phyloP scores from a whole-genome alignment of 2,888 invertebrate species.

The Calliphora vomitoria region DNA sequence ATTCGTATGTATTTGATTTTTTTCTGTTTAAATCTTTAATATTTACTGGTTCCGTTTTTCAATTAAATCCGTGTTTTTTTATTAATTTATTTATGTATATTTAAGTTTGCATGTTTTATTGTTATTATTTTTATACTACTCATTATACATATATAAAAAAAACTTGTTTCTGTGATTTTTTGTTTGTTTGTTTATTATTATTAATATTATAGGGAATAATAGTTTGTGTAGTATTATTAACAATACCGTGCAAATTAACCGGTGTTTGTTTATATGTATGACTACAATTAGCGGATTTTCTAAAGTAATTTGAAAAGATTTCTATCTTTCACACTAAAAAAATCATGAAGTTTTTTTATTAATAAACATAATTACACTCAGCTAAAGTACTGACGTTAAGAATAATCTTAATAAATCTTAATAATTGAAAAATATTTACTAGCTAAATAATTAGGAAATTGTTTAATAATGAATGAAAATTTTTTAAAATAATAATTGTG shows the following conservation, averaged over 20 bases:
- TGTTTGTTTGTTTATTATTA: slow-evolving; percentile 44
- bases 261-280: slow-evolving; percentile 20
- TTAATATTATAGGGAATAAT: slow-evolving; percentile 35
- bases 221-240: slow-evolving; percentile 45
- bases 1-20: slow-evolving; percentile 17
- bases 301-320: neutral
- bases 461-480: slow-evolving; percentile 38
- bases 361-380: neutral
- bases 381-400: neutral
- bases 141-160: neutral
- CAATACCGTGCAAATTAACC: slow-evolving; percentile 60
- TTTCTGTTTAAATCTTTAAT: slow-evolving; percentile 9
- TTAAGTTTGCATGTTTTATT: slow-evolving; percentile 53
- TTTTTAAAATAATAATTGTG: too few species aligned
- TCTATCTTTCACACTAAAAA: slow-evolving; percentile 1
- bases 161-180: slow-evolving; percentile 64
- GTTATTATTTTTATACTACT: slow-evolving; percentile 31
- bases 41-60: slow-evolving; percentile 20
- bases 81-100: neutral
- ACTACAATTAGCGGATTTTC: slow-evolving; percentile 31
- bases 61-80: slow-evolving; percentile 57
- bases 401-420: slow-evolving; percentile 8
- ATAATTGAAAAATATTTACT: slow-evolving; percentile 17
- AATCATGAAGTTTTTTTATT: slow-evolving; percentile 10
- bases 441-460: slow-evolving; percentile 20